These are phyloP conservation scores for Epistrophe grossulariae DNA, from an alignment of 2,888 invertebrate species.

Conservation along the genomic window DNA sequence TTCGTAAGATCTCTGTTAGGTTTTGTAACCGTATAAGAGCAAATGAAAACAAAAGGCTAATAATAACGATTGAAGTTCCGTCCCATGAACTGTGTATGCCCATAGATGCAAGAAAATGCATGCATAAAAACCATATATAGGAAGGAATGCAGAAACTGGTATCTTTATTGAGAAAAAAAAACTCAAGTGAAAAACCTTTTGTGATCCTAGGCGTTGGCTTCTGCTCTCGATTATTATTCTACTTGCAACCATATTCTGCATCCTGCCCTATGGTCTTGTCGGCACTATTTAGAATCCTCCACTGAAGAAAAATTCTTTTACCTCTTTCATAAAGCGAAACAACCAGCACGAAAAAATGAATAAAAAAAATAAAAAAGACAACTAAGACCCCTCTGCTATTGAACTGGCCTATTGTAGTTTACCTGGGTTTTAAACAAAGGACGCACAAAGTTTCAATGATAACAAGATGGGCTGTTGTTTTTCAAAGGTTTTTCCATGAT, in stretches of 20 bases:
- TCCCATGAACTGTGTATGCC: constrained; percentile 5
- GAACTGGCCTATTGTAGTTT: constrained; percentile 57
- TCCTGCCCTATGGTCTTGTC: constrained; percentile 62
- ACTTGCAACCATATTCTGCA: constrained; percentile 64
- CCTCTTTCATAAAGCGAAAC: constrained; percentile 36
- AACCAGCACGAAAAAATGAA: constrained; percentile 43
- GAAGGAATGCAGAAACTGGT: neutral
- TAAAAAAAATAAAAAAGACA: constrained; percentile 53
- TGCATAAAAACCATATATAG: neutral
- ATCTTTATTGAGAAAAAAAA: constrained; percentile 6
- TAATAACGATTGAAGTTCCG: constrained; percentile 24
- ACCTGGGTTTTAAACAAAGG: constrained; percentile 58
- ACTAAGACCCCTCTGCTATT: constrained; percentile 54
- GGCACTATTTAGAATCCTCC: constrained; percentile 44
- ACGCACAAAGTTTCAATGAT: constrained; percentile 50
- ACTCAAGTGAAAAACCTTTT: constrained; percentile 67
- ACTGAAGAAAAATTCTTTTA: constrained; percentile 41
- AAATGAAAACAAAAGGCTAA: constrained; percentile 24
- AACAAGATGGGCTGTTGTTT: constrained; percentile 51
- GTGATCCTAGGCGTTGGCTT: constrained; percentile 70
- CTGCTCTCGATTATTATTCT: constrained; percentile 63
- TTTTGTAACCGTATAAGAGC: neutral
- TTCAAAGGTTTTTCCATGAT: constrained; percentile 27
- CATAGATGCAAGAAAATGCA: neutral
- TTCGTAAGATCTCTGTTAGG: neutral